These are phyloP conservation scores for Eudasyphora cyanicolor DNA, from an alignment of 2,888 invertebrate genomes.

Conservation along the genomic window DNA sequence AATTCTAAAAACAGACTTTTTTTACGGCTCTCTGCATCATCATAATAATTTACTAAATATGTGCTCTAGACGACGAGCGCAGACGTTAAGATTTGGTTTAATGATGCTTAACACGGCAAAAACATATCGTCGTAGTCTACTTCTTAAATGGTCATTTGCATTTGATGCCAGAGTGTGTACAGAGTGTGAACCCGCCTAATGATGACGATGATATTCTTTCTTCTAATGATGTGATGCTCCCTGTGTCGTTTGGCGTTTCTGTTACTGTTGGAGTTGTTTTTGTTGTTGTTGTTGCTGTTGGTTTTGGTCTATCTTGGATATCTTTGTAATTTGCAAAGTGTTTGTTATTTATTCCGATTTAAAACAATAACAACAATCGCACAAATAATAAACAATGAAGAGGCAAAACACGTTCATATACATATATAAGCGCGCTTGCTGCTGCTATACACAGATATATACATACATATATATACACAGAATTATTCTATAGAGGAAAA, in stretches of 20 bases:
- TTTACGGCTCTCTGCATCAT: neutral
- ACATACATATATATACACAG: neutral
- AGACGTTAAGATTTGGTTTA: neutral
- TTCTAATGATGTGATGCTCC: no score
- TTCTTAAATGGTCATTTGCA: neutral
- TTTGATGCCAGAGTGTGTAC: neutral
- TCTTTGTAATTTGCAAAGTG: constrained; percentile 13
- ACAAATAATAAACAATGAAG: constrained; percentile 26
- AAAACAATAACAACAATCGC: neutral
- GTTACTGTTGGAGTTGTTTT: neutral
- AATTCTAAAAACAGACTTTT: neutral
- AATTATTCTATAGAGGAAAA: neutral
- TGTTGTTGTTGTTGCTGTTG: neutral
- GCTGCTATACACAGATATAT: neutral
- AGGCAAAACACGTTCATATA: neutral
- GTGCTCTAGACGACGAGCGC: neutral
- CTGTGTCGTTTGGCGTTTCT: no score
- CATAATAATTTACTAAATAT: neutral
- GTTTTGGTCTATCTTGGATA: neutral
- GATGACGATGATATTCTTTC: neutral
- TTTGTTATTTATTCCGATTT: neutral
- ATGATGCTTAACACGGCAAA: neutral
- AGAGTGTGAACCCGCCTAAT: neutral
- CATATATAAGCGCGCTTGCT: no score
- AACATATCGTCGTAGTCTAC: neutral